Evolutionary conservation across 2,113 vertebrate species (phyloP), one percentile per base, ranked within the genome.

Genomic region (Mohoua ochrocephala): DNA sequence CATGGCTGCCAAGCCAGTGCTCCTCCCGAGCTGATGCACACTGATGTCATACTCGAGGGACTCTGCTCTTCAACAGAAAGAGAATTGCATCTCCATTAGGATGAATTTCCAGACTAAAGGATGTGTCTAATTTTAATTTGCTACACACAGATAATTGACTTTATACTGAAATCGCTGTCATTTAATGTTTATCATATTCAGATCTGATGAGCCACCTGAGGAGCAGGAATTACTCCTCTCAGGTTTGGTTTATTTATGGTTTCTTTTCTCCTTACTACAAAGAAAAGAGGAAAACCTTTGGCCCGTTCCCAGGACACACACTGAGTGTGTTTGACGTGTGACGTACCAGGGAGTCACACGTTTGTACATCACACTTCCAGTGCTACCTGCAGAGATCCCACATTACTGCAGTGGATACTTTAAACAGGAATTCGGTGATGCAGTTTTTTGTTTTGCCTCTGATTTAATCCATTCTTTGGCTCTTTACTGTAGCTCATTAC

Each of bases 71-170:
- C 61, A 75, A 47, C 13, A 76, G 74, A 60, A 93, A 75, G 47
- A 61, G 90, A 93, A 91, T 8, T 92, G 56, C 54, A 60, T 78
- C 64, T 93, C 73, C 54, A 69, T 74, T 49, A 91, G 82, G 60
- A 76, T 76, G 70, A 71, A 68, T 79, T 96, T 87, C 64, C 89
- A 91, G 61, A 81, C 75, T 64, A 95, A 75, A 93, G 39, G 84
- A 97, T 37, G 37, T 89, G 64, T 86, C 93, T 88, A 88, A 96
- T 97, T 95, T 95, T 91, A 94, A 95, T 97, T 96, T 91, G 65
- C 74, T 92, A 87, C 26, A 54, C 80, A 84, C 16, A 70, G 78
- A 91, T 96, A 96, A 96, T 95, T 94, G 91, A 96, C 91, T 96
- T 97, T n/a, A 92, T 71, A 67, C 65, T 52, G 88, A 93, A 97